Evolutionary conservation across 1,140 invertebrate genomes (phyloP), one percentile per base, ranked within the genome.

Genomic region (Penaeus indicus): DNA sequence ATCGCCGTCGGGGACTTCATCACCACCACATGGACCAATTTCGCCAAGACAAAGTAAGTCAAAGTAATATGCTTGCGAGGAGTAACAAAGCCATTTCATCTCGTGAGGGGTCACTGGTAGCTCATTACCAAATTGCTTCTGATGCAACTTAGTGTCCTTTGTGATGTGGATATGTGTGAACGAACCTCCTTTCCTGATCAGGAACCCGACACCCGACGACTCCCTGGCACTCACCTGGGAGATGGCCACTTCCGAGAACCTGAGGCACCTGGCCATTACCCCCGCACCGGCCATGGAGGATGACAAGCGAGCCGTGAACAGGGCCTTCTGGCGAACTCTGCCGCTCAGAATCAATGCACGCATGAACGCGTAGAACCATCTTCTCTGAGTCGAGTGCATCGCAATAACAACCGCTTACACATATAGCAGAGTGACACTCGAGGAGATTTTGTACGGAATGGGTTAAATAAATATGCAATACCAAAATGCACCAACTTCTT

Each of bases 21-120:
- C 47, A 64, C 54, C 10, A 67, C 38, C 21, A 86, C 86, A 79
- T 90, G 89, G 89, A 75, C 81, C n/a, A 87, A 90, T 67, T 90
- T 90, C 60, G 89, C 85, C 19, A 90, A 83, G 63, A 69, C 60
- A n/a, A 67, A 61, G 89, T 87, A n/a, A 86, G 89, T 84, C 25
- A 75, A 18, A 13, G 25, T 0, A n/a, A n/a, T 16, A 75, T 27
- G 11, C 13, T 11, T 13, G 11, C 0, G 38, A 75, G 11, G 25
- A 27, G 18, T 27, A 16, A 16, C 38, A 38, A 75, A 75, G 0
- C 13, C 54, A 13, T 13, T 54, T 54, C 1, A 54, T 54, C 1
- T 16, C 54, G 54, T 1, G 16, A 54, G 0, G 5, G 54, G 0
- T 13, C 8, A 11, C 1, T 16, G 54, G 54, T 13, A 54, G 54